Conservation (phyloP, 2,113 vertebrate species). For the Entelurus aequoreus region DNA sequence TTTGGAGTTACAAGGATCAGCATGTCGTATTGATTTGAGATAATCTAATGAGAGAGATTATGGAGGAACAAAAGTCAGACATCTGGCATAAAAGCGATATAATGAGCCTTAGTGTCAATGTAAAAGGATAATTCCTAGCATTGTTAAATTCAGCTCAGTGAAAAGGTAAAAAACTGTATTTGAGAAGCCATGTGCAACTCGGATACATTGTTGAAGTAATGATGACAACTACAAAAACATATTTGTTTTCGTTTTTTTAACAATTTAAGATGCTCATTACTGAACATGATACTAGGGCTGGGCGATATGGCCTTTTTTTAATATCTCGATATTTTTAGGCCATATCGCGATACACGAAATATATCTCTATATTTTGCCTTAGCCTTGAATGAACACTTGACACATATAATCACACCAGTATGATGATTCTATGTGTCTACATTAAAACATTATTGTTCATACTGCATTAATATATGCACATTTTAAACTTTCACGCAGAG, state of each 20-base stretch:
- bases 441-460: too few relatives aligned
- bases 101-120: conserved; percentile 34
- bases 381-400: too few relatives aligned
- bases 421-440: too few relatives aligned
- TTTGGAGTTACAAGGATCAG: conserved; percentile 14
- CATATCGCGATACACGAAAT: too few relatives aligned
- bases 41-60: conserved; percentile 31
- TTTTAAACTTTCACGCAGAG: too few relatives aligned
- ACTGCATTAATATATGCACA: too few relatives aligned
- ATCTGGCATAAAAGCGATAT: conserved; percentile 26
- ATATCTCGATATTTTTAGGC: too few relatives aligned
- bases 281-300: too few relatives aligned
- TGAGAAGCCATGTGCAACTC: not conserved
- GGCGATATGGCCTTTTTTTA: too few relatives aligned
- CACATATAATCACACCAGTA: too few relatives aligned
- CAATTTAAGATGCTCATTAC: not conserved
- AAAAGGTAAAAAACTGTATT: not conserved
- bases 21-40: conserved; percentile 35
- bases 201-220: conserved; percentile 15
- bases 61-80: conserved; percentile 20
- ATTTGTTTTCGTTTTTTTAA: not conserved
- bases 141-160: conserved; percentile 20
- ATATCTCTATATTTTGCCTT: too few relatives aligned
- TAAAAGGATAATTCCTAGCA: conserved; percentile 5
- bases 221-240: not conserved